Conservation (phyloP, 2,113 vertebrate genomes). For the Ceuthmochares aereus region DNA sequence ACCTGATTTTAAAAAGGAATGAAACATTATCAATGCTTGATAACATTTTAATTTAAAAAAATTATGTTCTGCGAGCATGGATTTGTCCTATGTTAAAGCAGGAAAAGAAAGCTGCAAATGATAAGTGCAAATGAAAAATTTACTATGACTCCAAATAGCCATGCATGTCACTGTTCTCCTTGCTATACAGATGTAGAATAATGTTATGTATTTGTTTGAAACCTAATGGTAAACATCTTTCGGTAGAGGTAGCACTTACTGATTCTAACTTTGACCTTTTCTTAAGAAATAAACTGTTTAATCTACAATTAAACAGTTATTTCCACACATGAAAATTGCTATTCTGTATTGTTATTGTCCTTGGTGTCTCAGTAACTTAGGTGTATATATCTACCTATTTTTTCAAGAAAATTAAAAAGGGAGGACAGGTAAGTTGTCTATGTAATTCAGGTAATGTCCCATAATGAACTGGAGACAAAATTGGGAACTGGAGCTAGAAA, state of each 20-base stretch:
- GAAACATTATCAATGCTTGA: not conserved
- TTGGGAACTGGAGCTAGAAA: not conserved
- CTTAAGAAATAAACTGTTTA: not conserved
- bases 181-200: not conserved
- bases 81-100: not conserved
- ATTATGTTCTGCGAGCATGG: not conserved
- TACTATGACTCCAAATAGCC: not conserved
- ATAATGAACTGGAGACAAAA: not conserved
- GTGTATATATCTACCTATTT: not conserved
- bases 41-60: not conserved
- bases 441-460: not conserved
- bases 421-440: not conserved
- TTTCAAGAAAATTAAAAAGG: not conserved
- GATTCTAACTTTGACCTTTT: not conserved
- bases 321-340: not conserved
- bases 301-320: not conserved
- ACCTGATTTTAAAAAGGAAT: not conserved
- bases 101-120: not conserved
- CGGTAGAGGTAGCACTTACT: not conserved
- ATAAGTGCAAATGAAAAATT: not conserved
- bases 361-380: not conserved
- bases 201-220: not conserved
- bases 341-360: not conserved
- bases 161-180: not conserved
- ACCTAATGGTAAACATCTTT: not conserved